Percentiles rank a stretch among this genome's conserved stretches.
These are phyloP conservation scores for Dasyornis broadbenti DNA, from an alignment of 2,113 vertebrate species.

Conservation along the genomic window DNA sequence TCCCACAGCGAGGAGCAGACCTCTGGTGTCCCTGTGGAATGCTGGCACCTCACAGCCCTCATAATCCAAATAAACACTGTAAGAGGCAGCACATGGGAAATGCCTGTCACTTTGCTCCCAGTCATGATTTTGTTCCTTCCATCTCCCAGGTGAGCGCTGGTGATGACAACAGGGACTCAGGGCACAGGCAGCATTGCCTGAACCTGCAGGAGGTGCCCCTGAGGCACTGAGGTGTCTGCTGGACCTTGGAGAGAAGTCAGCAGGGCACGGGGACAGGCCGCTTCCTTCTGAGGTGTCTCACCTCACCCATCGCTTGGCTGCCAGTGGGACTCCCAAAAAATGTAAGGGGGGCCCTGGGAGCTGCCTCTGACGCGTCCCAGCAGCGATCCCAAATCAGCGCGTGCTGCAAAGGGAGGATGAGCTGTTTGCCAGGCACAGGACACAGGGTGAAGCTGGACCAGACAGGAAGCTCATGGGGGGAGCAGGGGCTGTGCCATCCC, in stretches of 20 bases:
- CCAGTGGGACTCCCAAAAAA: neutral
- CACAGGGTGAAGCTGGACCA: accelerated
- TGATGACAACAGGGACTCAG: accelerated
- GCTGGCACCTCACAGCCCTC: neutral
- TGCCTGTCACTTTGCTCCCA: neutral
- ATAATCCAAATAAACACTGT: neutral
- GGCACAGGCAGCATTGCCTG: neutral
- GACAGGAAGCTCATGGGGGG: neutral
- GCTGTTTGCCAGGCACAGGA: neutral
- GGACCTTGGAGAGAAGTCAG: neutral
- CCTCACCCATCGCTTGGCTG: neutral
- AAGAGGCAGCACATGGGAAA: neutral
- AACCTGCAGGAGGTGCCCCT: neutral
- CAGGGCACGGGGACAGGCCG: neutral
- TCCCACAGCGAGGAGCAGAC: neutral
- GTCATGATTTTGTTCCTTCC: neutral
- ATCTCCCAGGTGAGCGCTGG: neutral
- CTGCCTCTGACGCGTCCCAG: neutral
- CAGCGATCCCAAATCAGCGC: neutral
- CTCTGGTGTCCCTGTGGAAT: neutral
- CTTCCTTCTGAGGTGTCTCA: neutral
- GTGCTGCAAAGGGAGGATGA: neutral
- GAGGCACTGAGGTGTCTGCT: neutral
- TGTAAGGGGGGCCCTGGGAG: accelerated
- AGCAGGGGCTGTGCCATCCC: neutral